Evolutionary conservation across 2,888 invertebrate species (phyloP), one percentile per base, ranked within the genome.

Genomic region (Thymelicus acteon): DNA sequence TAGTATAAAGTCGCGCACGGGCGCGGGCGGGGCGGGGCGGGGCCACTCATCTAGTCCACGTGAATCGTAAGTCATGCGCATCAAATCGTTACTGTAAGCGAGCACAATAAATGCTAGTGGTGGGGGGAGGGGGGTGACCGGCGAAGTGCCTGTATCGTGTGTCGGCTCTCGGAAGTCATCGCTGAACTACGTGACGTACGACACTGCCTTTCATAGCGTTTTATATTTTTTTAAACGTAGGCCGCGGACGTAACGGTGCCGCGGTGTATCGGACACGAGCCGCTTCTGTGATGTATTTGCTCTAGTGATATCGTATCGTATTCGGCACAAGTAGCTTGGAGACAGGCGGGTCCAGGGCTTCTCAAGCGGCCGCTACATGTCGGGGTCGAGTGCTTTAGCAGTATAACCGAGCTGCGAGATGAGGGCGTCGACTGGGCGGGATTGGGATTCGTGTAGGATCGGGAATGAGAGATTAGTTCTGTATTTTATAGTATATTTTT

Each of bases 211-310:
- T 87, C 77, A 85, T 89, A 91, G 90, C 88, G 86, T 91, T 92
- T 92, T 91, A 85, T 92, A 92, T 91, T 84, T 90, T 91, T 91
- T 89, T 90, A 87, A 87, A 79, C 73, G 86, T 88, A 87, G 79
- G 82, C 80, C 83, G 84, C 81, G 82, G 82, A 75, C 67, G 76
- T 69, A 74, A 67, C 40, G 78, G 82, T 82, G 86, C 87, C n/a
- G n/a, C n/a, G n/a, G n/a, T n/a, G n/a, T n/a, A n/a, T 86, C 79
- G 85, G 86, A 88, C 88, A 87, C 88, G 82, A 85, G 81, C 85
- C 82, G 92, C 92, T 92, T 91, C 88, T 91, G 92, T 89, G 91
- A 90, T 91, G 90, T 89, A 83, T 84, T 86, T 82, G 88, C 89
- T 89, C 79, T 87, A 88, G 90, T 82, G 82, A 82, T 85, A 84